Evolutionary conservation across 2,113 vertebrate species (phyloP), one percentile per base, ranked within the genome.

Genomic region (Phalacrocorax pelagicus): DNA sequence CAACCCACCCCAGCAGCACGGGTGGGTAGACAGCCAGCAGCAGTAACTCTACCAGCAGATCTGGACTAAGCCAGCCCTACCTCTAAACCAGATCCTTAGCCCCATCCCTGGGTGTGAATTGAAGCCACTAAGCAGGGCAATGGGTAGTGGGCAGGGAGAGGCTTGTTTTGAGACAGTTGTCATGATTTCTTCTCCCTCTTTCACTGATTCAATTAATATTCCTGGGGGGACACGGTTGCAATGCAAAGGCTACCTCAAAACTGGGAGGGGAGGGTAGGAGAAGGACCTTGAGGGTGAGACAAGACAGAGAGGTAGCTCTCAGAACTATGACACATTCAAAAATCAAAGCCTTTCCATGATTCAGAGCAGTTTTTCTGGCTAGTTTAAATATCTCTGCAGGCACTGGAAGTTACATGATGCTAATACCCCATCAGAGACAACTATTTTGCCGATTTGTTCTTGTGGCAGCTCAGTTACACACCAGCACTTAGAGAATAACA

Each of bases 381-480:
- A 84, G 70, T 92, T 91, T 75, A 92, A 67, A 44, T 84, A 86
- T 67, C 61, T 57, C n/a, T 94, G 89, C 42, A 92, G 91, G 47
- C 77, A 61, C 73, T 78, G 86, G 44, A 81, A 89, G 73, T 71
- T 95, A 84, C 83, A 81, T 57, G 89, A 89, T 85, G 86, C 72
- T 86, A 92, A 81, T 57, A 78, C 26, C 16, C 51, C 1, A 5
- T 94, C 95, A 90, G 72, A 95, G 79, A 87, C 71, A 88, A 83
- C 95, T 95, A 88, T 77, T 90, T 93, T 81, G 55, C 67, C 0
- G 59, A 86, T 96, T 92, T 94, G 67, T 88, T 90, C 90, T 73
- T 84, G 69, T 86, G 94, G 93, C 92, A 96, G 85, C 88, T 93
- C 82, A 71, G 75, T 92, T 93, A 81, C 82, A 88, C 22, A 71